Evolutionary conservation across 2,888 invertebrate species (phyloP).

Genomic region (Aplocera efformata): DNA sequence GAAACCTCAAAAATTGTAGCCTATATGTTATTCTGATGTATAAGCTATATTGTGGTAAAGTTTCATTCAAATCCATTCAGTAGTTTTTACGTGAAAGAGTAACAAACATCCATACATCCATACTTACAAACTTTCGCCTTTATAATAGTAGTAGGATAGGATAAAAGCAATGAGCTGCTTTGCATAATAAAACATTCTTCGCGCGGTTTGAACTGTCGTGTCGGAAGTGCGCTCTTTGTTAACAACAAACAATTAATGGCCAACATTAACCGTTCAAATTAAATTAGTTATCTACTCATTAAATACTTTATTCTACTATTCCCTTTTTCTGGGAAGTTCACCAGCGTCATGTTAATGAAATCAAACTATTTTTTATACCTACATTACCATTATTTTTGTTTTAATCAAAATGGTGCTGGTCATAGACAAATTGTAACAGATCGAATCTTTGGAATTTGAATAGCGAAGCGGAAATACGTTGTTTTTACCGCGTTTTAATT

Average conservation of each 20-base stretch:
- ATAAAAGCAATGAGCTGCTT: slow-evolving; percentile 2
- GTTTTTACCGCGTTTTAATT: slow-evolving; percentile 78
- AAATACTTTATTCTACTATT: slow-evolving; percentile 30
- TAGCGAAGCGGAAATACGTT: slow-evolving; percentile 69
- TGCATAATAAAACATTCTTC: slow-evolving; percentile 41
- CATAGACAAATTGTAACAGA: slow-evolving; percentile 78
- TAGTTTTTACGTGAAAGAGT: no score
- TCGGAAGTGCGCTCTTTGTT: slow-evolving; percentile 40
- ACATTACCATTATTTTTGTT: slow-evolving; percentile 10
- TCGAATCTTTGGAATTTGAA: slow-evolving; percentile 69
- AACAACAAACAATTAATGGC: slow-evolving; percentile 46
- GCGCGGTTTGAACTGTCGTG: slow-evolving; percentile 38
- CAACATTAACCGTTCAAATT: slow-evolving; percentile 51
- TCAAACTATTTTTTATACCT: slow-evolving; percentile 20
- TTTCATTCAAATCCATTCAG: no score
- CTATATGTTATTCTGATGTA: no score
- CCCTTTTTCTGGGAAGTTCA: slow-evolving; percentile 40
- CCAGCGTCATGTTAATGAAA: slow-evolving; percentile 27
- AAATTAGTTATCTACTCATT: slow-evolving; percentile 52
- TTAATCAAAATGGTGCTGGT: slow-evolving; percentile 29
- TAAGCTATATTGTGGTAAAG: no score
- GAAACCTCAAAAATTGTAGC: no score
- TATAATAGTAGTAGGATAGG: no score
- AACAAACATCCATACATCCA: no score
- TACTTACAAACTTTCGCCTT: no score